Evolutionary conservation across 2,113 vertebrate species (phyloP).

Genomic region (Brachyistius frenatus): DNA sequence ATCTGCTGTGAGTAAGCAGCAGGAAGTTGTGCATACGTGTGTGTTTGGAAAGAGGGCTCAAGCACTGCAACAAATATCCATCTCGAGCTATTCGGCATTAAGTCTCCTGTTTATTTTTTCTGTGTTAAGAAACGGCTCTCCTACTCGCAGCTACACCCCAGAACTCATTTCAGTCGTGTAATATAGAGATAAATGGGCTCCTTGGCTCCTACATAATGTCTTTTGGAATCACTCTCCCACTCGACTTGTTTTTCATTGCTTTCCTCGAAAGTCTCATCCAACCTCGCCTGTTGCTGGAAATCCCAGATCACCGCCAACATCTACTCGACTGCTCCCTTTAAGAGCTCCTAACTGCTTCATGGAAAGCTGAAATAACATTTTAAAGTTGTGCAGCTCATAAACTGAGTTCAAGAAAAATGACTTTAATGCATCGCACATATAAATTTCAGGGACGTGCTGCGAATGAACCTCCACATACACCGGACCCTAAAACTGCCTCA

Average conservation of each 20-base stretch:
- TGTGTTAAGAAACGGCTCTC: neutral
- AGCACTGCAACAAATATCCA: conserved; percentile 2
- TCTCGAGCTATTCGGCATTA: conserved; percentile 13
- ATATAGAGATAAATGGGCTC: conserved; percentile 6
- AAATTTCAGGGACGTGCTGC: conserved; percentile 33
- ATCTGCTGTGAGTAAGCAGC: conserved; percentile 50
- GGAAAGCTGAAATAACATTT: conserved; percentile 32
- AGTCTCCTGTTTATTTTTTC: conserved; percentile 6
- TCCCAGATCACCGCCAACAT: conserved; percentile 41
- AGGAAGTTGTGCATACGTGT: conserved; percentile 1
- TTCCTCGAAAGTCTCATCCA: neutral
- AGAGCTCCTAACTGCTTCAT: conserved; percentile 20
- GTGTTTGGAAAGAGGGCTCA: conserved; percentile 21
- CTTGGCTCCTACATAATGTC: neutral
- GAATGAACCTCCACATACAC: conserved; percentile 30
- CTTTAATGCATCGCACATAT: conserved; percentile 13
- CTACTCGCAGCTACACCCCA: conserved; percentile 7
- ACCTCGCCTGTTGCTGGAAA: conserved; percentile 19
- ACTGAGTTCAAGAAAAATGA: conserved; percentile 23
- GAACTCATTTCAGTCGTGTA: neutral
- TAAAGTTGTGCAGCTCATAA: conserved; percentile 14
- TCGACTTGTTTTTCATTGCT: conserved; percentile 24
- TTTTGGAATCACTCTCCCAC: conserved; percentile 21
- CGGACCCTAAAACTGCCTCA: too few relatives aligned
- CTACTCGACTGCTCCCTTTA: conserved; percentile 2